Base-by-base conservation (phyloP, 1,140 invertebrate genomes). In the Harpegnathos saltator region DNA sequence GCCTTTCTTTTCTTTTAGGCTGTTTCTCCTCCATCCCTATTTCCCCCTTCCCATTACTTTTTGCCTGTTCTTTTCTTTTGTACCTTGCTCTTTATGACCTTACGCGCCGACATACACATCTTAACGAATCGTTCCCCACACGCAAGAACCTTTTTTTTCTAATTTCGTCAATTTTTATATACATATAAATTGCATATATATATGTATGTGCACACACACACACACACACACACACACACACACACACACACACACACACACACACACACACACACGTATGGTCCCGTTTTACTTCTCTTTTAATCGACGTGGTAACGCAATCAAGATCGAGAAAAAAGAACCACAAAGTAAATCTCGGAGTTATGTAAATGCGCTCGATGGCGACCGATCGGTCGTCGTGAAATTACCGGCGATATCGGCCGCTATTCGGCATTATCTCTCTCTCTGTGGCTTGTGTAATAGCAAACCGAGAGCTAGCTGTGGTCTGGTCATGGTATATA, bases 1-100 rank as follows among this genome's bases (percentile, higher is more conserved):
- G 75, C 84, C 65, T 84, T 62, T 71, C 62, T 54, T n/a, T n/a
- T n/a, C n/a, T n/a, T n/a, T n/a, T n/a, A n/a, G 9, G 50, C 61
- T 78, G 33, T 89, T 88, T 89, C 74, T 85, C 72, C 69, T 72
- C 80, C 68, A 82, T 83, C 82, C 80, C 81, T 73, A 85, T 78
- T 85, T 80, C 80, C 80, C 66, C n/a, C n/a, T n/a, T n/a, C n/a
- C n/a, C n/a, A n/a, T n/a, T n/a, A n/a, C n/a, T n/a, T n/a, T n/a
- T 80, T 83, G 29, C 63, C n/a, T 66, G 54, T 33, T 48, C 44
- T 58, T 26, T 71, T 44, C 50, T 83, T 77, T 77, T 58, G 24
- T 0, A 19, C 78, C 84, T 80, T 66, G 59, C 24, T 24, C 78
- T 87, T 80, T 66, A 61, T 24, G 59, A 71, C 12, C 62, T 74